phyloP scores from a whole-genome alignment of 2,113 vertebrate species.

The Silurus asotus region DNA sequence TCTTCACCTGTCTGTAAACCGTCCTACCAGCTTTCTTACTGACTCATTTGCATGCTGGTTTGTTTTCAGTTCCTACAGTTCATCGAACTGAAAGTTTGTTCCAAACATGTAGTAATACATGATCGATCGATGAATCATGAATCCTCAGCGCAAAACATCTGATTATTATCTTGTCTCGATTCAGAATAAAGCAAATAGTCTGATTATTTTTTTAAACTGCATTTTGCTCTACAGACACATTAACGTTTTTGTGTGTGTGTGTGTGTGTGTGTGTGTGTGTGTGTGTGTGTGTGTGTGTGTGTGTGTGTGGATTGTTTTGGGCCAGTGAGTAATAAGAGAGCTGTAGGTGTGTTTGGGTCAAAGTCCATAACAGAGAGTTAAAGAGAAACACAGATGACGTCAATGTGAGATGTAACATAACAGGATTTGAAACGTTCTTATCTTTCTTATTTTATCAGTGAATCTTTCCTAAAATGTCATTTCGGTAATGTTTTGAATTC shows the following conservation, averaged over 20 bases:
- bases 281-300: background rate
- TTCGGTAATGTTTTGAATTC: background rate
- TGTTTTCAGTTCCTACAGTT: background rate
- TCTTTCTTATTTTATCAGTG: background rate
- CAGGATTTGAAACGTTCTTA: background rate
- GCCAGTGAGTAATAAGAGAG: too few species aligned
- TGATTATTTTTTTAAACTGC: too few species aligned
- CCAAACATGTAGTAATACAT: too few species aligned
- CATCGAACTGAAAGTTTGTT: background rate
- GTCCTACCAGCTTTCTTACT: too few species aligned
- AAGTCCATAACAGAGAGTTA: background rate
- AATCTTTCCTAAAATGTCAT: background rate
- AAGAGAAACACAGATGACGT: background rate
- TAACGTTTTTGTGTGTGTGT: background rate
- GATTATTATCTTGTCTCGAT: background rate
- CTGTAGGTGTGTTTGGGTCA: background rate
- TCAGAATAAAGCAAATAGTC: background rate
- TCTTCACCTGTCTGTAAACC: too few species aligned
- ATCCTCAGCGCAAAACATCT: background rate
- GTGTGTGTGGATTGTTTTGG: background rate
- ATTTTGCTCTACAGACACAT: background rate
- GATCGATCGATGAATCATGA: background rate
- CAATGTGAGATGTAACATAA: background rate
- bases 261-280: background rate
- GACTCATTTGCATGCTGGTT: background rate